These are phyloP conservation scores for Pollenia griseotomentosa DNA, from an alignment of 2,888 invertebrate genomes.

Conservation along the genomic window DNA sequence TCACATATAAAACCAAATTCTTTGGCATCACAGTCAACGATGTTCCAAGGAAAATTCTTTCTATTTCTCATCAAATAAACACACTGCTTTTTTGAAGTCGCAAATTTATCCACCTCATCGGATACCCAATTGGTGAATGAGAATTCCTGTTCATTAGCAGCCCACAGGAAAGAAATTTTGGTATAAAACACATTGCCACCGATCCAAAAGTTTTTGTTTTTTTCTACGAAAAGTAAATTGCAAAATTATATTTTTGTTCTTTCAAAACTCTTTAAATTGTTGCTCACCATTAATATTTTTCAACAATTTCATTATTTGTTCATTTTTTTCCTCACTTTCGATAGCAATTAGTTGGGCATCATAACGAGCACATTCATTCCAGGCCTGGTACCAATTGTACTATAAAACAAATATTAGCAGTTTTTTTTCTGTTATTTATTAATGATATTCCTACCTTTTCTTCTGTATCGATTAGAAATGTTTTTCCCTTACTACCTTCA, in stretches of 20 bases:
- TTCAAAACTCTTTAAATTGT: not conserved
- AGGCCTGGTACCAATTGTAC: constrained; percentile 64
- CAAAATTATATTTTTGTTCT: no score
- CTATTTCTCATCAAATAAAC: constrained; percentile 36
- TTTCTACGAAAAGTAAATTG: not conserved
- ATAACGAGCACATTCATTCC: constrained; percentile 55
- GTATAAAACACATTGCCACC: constrained; percentile 39
- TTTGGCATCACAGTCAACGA: constrained; percentile 32
- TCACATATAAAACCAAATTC: constrained; percentile 60
- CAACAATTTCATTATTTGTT: constrained; percentile 3
- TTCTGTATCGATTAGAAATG: constrained; percentile 27
- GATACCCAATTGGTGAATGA: constrained; percentile 38
- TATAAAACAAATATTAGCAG: not conserved
- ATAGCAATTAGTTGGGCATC: constrained; percentile 49
- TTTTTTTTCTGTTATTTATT: not conserved
- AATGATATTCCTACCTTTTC: constrained; percentile 20
- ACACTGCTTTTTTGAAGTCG: constrained; percentile 16
- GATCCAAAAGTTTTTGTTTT: constrained; percentile 45
- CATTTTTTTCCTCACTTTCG: constrained; percentile 38
- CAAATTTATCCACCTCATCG: not conserved
- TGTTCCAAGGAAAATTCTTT: constrained; percentile 31
- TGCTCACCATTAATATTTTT: constrained; percentile 16
- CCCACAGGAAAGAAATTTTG: constrained; percentile 29
- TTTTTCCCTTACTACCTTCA: constrained; percentile 16
- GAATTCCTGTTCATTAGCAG: constrained; percentile 24